Conservation (phyloP, 2,888 invertebrate genomes). For the Dolichomitus sp. region DNA sequence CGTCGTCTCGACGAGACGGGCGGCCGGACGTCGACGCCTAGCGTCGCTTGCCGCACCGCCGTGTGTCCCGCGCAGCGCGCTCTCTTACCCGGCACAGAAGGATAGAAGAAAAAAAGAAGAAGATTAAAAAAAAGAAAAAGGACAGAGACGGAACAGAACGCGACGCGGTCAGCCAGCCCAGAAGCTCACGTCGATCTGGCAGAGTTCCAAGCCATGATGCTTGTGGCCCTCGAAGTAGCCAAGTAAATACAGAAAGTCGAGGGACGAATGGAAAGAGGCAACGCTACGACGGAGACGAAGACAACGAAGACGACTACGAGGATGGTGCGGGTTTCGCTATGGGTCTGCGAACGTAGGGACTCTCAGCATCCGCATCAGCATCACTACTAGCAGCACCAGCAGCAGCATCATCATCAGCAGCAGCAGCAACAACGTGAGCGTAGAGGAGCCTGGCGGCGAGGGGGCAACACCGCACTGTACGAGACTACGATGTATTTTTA, state of each 20-base stretch:
- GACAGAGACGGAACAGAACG: conserved; percentile 39
- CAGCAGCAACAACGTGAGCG: conserved; percentile 37
- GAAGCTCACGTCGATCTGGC: conserved; percentile 64
- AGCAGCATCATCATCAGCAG: conserved; percentile 50
- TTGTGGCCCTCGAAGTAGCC: conserved; percentile 67
- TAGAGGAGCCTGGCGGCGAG: conserved; percentile 55
- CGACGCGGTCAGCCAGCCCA: conserved; percentile 51
- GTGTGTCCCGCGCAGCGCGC: conserved; percentile 28
- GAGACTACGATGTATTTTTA: conserved; percentile 85
- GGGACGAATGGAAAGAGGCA: conserved; percentile 49
- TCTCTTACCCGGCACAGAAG: conserved; percentile 2
- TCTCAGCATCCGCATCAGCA: conserved; percentile 44
- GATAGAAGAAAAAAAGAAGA: background rate
- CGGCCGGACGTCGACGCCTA: conserved; percentile 31
- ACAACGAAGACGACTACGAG: conserved; percentile 53
- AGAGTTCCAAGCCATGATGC: conserved; percentile 65
- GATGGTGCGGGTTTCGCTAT: conserved; percentile 44
- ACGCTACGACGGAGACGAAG: conserved; percentile 49
- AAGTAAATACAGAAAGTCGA: conserved; percentile 70
- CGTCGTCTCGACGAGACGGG: conserved; percentile 10
- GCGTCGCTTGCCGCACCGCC: conserved; percentile 39
- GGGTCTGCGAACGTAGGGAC: conserved; percentile 41
- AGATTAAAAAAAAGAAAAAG: background rate
- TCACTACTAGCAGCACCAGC: conserved; percentile 45
- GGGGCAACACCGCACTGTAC: conserved; percentile 68